A percentile compares a stretch with the other conserved stretches of the same genome.
Evolutionary conservation across 37 sponge, comb jelly and placozoan species (phyloP).

Genomic region (Oopsacas minuta): DNA sequence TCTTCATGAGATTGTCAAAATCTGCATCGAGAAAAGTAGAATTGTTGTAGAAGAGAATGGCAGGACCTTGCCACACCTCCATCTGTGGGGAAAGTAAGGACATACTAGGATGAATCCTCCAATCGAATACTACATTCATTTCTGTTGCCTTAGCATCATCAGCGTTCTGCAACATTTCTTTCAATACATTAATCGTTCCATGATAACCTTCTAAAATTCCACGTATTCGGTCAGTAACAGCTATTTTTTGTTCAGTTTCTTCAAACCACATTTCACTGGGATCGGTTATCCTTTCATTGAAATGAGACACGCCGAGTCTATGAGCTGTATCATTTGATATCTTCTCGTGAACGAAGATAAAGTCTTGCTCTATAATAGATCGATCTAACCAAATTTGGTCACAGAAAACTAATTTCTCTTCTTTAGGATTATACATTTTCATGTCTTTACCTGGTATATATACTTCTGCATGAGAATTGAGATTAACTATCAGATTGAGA

Average conservation of each 20-base stretch:
- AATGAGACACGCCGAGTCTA: constrained; percentile 14
- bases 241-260: neutral
- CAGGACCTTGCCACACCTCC: constrained; percentile 70
- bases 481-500: neutral
- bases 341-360: neutral
- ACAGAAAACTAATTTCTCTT: neutral
- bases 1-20: constrained; percentile 50
- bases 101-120: constrained; percentile 25
- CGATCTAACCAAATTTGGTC: neutral
- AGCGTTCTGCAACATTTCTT: constrained; percentile 79
- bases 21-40: constrained; percentile 44
- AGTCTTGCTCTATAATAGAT: neutral
- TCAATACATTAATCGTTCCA: constrained; percentile 50
- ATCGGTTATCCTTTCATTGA: constrained; percentile 14
- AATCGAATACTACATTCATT: constrained; percentile 61
- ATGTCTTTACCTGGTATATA: neutral
- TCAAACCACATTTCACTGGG: neutral
- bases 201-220: constrained; percentile 50
- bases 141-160: constrained; percentile 70
- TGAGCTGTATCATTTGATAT: constrained; percentile 16
- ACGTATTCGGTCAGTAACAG: neutral
- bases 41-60: constrained; percentile 53
- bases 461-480: neutral
- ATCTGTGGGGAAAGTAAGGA: constrained; percentile 34
- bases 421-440: neutral